Conservation (phyloP, 2,797 vertebrate genomes). For the Gallinago nigripennis region DNA sequence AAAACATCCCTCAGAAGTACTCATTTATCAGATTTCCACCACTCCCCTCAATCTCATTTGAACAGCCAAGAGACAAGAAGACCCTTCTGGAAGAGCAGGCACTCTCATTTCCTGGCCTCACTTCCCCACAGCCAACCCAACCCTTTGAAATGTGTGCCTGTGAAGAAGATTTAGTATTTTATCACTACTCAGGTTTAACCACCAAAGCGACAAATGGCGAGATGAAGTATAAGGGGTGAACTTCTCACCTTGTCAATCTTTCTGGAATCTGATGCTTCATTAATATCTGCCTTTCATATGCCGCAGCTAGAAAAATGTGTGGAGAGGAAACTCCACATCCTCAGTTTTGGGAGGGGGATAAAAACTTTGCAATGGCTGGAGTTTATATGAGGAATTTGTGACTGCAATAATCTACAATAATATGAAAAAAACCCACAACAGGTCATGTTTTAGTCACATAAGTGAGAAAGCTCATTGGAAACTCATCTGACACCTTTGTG, state of each 20-base stretch:
- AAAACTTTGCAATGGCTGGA: neutral
- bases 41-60: neutral
- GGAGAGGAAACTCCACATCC: neutral
- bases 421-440: neutral
- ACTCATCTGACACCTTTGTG: neutral
- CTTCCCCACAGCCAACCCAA: neutral
- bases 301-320: neutral
- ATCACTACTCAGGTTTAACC: neutral
- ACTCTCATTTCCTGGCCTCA: neutral
- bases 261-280: neutral
- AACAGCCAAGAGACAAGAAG: neutral
- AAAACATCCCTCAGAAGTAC: neutral
- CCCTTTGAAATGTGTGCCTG: neutral
- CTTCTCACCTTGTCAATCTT: neutral
- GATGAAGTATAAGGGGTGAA: neutral
- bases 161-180: neutral
- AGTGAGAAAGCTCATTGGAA: neutral
- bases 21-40: neutral
- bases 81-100: neutral
- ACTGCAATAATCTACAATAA: neutral
- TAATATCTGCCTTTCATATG: neutral
- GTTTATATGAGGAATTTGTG: neutral
- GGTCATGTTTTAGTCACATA: neutral
- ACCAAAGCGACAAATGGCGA: neutral
- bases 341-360: rapidly evolving